Evolutionary conservation across 2,797 vertebrate genomes (phyloP), one percentile per base, ranked within the genome.

Genomic region (Hyperoplus lanceolatus): DNA sequence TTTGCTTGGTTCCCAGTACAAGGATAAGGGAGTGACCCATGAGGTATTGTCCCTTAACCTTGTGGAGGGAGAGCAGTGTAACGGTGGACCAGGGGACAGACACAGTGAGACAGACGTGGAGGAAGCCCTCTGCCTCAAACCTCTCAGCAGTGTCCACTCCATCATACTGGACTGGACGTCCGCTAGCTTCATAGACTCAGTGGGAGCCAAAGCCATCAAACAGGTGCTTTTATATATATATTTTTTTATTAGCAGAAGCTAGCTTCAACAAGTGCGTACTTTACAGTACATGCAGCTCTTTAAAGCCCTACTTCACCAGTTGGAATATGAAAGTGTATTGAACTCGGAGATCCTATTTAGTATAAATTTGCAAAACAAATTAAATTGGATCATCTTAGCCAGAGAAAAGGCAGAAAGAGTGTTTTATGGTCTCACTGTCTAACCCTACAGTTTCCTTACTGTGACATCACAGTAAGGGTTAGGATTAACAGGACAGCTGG

Each of bases 101-200:
- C 73, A 76, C 67, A 39, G 71, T 0, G 82, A 89, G 16, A 70
- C 84, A 0, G 87, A 90, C 54, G 90, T 90, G 0, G 96, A 97
- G 65, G 96, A 96, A 16, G 66, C 83, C 0, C 74, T 94, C 36
- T 96, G 97, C 77, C 91, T 97, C 58, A 86, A 93, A 8, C 90
- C 92, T 0, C 76, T 92, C 39, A 41, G 87, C 7, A 70, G 88
- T 0, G 43, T 97, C 74, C 96, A 96, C 84, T 94, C 95, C 59
- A 74, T 99, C 89, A 90, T 99, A 86, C 93, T 99, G 90, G 98
- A 99, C 94, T 97, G 98, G 81, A 95, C 96, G 0, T 91, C 96
- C 0, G 96, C 95, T 84, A 97, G 95, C 93, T 99, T 99, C 81
- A 93, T 98, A 6, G 98, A 99, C 92, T 97, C 97, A 0, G 98